Evolutionary conservation across 2,888 invertebrate genomes (phyloP).

Genomic region (Automeris io): DNA sequence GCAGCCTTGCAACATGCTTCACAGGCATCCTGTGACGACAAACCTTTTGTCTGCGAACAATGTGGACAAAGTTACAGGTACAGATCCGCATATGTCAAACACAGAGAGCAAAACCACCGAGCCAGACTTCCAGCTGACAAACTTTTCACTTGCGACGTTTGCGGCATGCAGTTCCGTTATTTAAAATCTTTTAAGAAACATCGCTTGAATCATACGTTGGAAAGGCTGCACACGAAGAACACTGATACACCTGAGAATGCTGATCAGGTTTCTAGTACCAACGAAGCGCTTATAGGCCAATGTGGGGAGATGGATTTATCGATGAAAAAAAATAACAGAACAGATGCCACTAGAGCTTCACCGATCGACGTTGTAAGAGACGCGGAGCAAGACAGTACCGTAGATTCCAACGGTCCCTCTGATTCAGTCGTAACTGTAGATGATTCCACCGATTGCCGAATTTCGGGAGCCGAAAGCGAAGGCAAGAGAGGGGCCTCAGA

Average conservation of each 20-base stretch:
- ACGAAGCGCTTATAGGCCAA: conserved; percentile 77
- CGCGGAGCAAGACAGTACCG: conserved; percentile 83
- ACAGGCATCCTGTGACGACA: conserved; percentile 82
- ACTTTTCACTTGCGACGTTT: conserved; percentile 93
- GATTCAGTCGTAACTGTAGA: conserved; percentile 68
- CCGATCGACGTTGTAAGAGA: conserved; percentile 67
- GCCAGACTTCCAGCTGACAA: conserved; percentile 92
- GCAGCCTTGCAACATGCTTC: conserved; percentile 89
- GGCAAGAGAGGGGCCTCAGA: conserved; percentile 42
- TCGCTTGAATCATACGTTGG: conserved; percentile 89
- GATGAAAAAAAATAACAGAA: conserved; percentile 65
- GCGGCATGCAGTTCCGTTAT: conserved; percentile 94
- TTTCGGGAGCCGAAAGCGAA: conserved; percentile 59
- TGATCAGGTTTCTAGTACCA: conserved; percentile 84
- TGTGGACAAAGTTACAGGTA: conserved; percentile 94
- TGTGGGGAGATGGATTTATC: conserved; percentile 78
- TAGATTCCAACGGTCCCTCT: conserved; percentile 80
- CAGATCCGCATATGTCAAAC: conserved; percentile 84
- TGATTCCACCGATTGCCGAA: conserved; percentile 65
- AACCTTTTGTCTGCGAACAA: conserved; percentile 93
- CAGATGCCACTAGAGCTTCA: conserved; percentile 62
- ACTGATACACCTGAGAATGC: conserved; percentile 72
- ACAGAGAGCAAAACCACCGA: conserved; percentile 92
- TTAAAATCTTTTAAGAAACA: conserved; percentile 94
- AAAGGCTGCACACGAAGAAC: conserved; percentile 85